A percentile compares a stretch with the other conserved stretches of the same genome.
phyloP scores from a whole-genome alignment of 2,888 invertebrate species.

The Petrolisthes cinctipes region DNA sequence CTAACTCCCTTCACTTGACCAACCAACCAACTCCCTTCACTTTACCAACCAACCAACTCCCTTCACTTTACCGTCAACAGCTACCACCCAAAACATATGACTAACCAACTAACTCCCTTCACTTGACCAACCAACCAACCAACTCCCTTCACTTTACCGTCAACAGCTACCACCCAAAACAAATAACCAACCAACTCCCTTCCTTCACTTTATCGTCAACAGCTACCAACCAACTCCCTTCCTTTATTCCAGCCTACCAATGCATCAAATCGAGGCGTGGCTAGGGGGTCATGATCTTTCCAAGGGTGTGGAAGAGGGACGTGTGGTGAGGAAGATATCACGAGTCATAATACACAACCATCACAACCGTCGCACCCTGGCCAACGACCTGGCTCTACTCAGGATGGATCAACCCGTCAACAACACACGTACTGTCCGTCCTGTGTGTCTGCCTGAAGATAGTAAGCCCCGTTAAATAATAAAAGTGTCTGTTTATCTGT shows the following conservation, averaged over 20 bases:
- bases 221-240: too few species aligned
- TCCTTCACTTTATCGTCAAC: too few species aligned
- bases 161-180: too few species aligned
- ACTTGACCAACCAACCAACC: too few species aligned
- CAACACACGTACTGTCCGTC: constrained; percentile 71
- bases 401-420: constrained; percentile 74
- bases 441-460: constrained; percentile 71
- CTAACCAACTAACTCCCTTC: not conserved
- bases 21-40: too few species aligned
- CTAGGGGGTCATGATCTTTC: constrained; percentile 34
- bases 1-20: too few species aligned
- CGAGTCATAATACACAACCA: constrained; percentile 77
- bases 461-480: constrained; percentile 11
- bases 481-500: not conserved
- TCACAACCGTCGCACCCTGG: constrained; percentile 81
- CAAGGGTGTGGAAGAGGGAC: constrained; percentile 8
- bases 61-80: too few species aligned
- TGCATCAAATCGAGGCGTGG: constrained; percentile 23
- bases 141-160: too few species aligned
- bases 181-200: too few species aligned
- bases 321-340: constrained; percentile 68
- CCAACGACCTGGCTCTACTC: constrained; percentile 86
- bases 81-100: too few species aligned
- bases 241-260: constrained; percentile 19
- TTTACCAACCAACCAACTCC: too few species aligned